Conservation (phyloP, 1,140 invertebrate genomes). For the Cecropterus lyciades region DNA sequence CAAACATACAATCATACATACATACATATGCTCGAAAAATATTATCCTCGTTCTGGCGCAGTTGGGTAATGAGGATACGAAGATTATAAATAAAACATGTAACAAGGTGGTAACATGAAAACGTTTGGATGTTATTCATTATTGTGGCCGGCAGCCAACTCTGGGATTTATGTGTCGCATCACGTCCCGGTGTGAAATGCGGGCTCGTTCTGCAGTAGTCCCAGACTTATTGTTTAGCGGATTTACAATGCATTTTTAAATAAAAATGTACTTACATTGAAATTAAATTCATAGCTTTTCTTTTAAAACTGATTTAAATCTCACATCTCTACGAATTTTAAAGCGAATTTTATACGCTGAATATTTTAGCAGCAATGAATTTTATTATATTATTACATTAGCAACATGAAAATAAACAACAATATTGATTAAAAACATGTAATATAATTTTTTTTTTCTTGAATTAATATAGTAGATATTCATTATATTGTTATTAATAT, state of each 20-base stretch:
- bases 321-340: neutral
- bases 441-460: too few relatives aligned
- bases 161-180: constrained; percentile 29
- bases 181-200: constrained; percentile 19
- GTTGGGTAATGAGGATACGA: neutral
- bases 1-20: too few relatives aligned
- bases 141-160: constrained; percentile 22
- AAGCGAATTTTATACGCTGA: neutral
- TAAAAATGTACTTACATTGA: neutral
- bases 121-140: constrained; percentile 33
- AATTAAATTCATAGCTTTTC: too few relatives aligned
- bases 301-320: too few relatives aligned
- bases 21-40: too few relatives aligned
- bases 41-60: too few relatives aligned
- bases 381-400: too few relatives aligned
- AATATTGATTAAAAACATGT: too few relatives aligned
- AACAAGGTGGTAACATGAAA: constrained; percentile 27
- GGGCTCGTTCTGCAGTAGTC: neutral
- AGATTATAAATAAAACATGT: constrained; percentile 24
- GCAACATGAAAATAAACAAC: too few relatives aligned
- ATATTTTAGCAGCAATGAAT: too few relatives aligned
- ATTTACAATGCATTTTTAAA: neutral
- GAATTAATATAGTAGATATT: too few relatives aligned
- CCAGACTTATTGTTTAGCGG: neutral
- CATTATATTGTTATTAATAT: too few relatives aligned